Conservation (phyloP, 2,113 vertebrate genomes). For the Naja naja region DNA sequence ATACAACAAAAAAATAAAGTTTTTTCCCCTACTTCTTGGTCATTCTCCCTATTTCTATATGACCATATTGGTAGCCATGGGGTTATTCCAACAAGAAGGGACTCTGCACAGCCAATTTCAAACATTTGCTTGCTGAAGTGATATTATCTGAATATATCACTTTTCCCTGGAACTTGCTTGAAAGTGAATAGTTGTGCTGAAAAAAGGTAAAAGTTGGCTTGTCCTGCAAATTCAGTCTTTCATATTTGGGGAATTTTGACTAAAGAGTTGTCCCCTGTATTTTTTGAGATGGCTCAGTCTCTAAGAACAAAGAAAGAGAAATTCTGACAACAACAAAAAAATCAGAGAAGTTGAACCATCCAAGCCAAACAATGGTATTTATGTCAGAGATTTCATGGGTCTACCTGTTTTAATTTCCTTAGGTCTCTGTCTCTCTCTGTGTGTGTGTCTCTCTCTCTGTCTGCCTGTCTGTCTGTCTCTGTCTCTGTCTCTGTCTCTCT, state of each 20-base stretch:
- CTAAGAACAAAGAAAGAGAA: not conserved
- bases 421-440: not conserved
- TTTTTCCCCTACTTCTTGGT: not conserved
- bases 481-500: accelerated
- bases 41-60: not conserved
- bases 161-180: not conserved
- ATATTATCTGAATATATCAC: not conserved
- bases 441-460: not conserved
- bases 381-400: not conserved
- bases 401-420: not conserved
- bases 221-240: not conserved
- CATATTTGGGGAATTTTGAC: not conserved
- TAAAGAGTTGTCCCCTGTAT: not conserved
- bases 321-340: not conserved
- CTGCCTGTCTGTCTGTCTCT: no score
- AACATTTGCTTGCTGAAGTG: not conserved
- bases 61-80: not conserved
- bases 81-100: not conserved
- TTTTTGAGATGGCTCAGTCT: not conserved
- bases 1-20: not conserved
- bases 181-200: not conserved
- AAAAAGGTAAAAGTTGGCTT: not conserved
- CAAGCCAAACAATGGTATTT: not conserved
- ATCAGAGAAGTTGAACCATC: not conserved
- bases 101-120: not conserved